Base-by-base conservation (phyloP, 2,888 invertebrate genomes). In the Invenusta paracnida region DNA sequence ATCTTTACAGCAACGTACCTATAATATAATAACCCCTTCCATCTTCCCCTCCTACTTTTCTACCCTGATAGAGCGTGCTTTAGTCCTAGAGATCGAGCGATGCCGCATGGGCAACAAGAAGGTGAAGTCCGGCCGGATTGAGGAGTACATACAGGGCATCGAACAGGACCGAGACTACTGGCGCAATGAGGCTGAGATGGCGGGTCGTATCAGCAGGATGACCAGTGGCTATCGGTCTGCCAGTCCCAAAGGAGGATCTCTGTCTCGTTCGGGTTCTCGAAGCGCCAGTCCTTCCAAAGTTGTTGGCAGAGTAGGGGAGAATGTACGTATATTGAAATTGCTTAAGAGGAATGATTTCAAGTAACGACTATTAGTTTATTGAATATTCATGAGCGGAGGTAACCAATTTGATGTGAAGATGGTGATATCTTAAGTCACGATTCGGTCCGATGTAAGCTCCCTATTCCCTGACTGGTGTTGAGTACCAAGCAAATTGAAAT, bases 61-160 rank as follows among this genome's bases (percentile, higher is more conserved):
- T 48, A 5, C 5, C 17, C 48, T 48, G 17, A 5, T 48, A 91
- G 91, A 92, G 86, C 89, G 90, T 87, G 91, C 91, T 85, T 88
- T 92, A 2, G 90, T 92, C n/a, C 87, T 91, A 27, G 91, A 92
- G 87, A 90, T 91, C n/a, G 91, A 91, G 86, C 88, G 90, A 81
- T 87, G 91, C 29, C 89, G 67, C 87, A 66, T 86, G 79, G 31
- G 85, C 81, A 29, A 82, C 89, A 30, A 23, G 17, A 29, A 73
- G 13, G 90, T 89, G 87, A 86, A 30, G 11, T 28, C 28, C 23
- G 67, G 66, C 86, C 86, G 86, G 29, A 30, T 86, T 29, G 86
- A 86, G 81, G 30, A 86, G 25, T 86, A 86, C 79, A 67, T 86
- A 73, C 25, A 67, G 67, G 86, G 86, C n/a, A 86, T 86, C 27